A percentile compares a stretch with the other conserved stretches of the same genome.
Evolutionary conservation across 1,140 invertebrate genomes (phyloP).

Genomic region (Dysdera silvatica): DNA sequence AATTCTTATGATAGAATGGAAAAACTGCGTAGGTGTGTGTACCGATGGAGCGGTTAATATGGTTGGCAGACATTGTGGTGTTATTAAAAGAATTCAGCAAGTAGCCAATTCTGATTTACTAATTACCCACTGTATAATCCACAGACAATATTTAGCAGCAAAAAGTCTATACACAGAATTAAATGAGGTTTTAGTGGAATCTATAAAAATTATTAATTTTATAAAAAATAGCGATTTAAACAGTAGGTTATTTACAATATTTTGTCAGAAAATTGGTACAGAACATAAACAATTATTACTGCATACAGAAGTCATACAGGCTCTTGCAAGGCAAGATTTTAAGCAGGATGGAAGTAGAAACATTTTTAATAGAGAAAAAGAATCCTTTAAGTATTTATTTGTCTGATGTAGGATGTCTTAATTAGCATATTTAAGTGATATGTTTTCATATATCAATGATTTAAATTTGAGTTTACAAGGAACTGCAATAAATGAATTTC

Average conservation of each 20-base stretch:
- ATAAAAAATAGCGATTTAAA: slow-evolving; percentile 28
- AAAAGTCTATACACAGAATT: neutral
- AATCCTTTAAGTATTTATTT: slow-evolving; percentile 5
- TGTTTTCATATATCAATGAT: neutral
- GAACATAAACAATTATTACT: slow-evolving; percentile 37
- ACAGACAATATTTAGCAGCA: neutral
- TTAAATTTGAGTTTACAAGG: slow-evolving; percentile 6
- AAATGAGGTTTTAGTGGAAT: neutral
- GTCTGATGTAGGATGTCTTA: slow-evolving; percentile 1
- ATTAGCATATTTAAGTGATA: slow-evolving; percentile 5
- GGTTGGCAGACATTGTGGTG: neutral
- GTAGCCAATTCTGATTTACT: no score
- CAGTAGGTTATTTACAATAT: slow-evolving; percentile 36
- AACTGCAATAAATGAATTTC: neutral
- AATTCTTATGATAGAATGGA: neutral
- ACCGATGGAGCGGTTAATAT: slow-evolving; percentile 1
- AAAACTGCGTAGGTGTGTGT: slow-evolving; percentile 1
- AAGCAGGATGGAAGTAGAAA: slow-evolving; percentile 34
- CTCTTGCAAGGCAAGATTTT: slow-evolving; percentile 41
- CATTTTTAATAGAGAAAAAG: neutral
- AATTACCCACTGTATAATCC: neutral
- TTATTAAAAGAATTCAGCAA: no score
- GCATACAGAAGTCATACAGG: slow-evolving; percentile 40
- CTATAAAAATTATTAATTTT: slow-evolving; percentile 14
- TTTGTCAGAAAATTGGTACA: slow-evolving; percentile 39